Conservation (phyloP, 23 tunicate genomes). For the Halocynthia roretzi region DNA sequence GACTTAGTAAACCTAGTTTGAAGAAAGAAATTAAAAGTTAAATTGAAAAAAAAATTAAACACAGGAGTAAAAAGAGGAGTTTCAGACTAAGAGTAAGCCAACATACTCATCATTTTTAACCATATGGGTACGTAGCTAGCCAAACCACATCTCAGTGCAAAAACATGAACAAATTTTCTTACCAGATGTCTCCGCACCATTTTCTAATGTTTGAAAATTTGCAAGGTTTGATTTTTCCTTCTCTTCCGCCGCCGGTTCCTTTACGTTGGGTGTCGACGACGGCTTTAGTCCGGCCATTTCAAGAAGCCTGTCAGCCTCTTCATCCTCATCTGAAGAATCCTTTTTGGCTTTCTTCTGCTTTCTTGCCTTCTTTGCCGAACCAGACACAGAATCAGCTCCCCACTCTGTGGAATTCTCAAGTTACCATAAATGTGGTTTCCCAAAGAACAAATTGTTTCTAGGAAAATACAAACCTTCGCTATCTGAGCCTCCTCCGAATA, state of each 20-base stretch:
- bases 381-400: slow-evolving; percentile 1
- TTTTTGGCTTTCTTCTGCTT: slow-evolving; percentile 2
- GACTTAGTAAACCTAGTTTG: slow-evolving; percentile 33
- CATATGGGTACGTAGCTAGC: too few relatives aligned
- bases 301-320: neutral
- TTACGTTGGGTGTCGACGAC: neutral
- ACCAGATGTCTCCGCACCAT: neutral
- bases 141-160: too few relatives aligned
- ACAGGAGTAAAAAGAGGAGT: too few relatives aligned
- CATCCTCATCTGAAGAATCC: neutral
- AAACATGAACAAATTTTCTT: neutral
- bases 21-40: too few relatives aligned
- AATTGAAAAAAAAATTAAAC: too few relatives aligned
- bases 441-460: too few relatives aligned
- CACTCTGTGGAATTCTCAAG: neutral
- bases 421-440: too few relatives aligned
- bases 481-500: slow-evolving; percentile 53
- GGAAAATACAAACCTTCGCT: slow-evolving; percentile 45
- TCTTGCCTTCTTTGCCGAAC: neutral
- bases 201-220: neutral
- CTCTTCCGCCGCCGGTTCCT: neutral
- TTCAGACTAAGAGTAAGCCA: too few relatives aligned
- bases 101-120: too few relatives aligned
- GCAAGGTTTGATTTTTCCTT: neutral
- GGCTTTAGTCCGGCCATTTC: slow-evolving; percentile 1